These are phyloP conservation scores for Drosophila paranaensis DNA, from an alignment of 2,888 invertebrate genomes.

Conservation along the genomic window DNA sequence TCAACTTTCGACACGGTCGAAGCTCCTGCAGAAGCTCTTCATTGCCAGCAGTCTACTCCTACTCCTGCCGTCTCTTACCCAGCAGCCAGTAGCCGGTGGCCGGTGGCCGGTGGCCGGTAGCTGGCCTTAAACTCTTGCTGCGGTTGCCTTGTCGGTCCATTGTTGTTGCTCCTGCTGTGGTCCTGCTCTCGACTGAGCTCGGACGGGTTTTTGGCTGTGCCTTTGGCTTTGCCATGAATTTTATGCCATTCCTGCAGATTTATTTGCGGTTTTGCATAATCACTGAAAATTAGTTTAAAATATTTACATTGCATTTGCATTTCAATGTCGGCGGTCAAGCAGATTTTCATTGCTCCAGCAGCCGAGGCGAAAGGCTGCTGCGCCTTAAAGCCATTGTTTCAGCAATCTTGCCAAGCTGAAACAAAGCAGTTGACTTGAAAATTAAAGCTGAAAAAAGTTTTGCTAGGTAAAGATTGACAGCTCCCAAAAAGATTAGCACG, in stretches of 20 bases:
- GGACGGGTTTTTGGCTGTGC: conserved; percentile 29
- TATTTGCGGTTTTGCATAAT: conserved; percentile 80
- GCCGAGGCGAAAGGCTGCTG: conserved; percentile 1
- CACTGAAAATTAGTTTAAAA: conserved; percentile 79
- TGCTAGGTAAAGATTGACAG: background rate
- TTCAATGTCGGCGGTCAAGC: conserved; percentile 62
- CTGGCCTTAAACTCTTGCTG: conserved; percentile 48
- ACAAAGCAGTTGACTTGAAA: background rate
- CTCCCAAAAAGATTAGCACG: too few relatives aligned
- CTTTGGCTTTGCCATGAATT: conserved; percentile 47
- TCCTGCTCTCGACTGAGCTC: conserved; percentile 1
- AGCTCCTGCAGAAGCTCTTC: conserved; percentile 18
- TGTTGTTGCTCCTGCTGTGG: conserved; percentile 16
- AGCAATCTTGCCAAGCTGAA: background rate
- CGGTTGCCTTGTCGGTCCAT: conserved; percentile 51
- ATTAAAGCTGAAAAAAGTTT: background rate
- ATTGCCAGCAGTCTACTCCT: too few relatives aligned
- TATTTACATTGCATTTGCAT: conserved; percentile 79
- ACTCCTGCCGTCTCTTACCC: conserved; percentile 2
- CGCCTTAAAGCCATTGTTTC: conserved; percentile 7
- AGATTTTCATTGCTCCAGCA: conserved; percentile 19
- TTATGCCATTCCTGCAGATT: conserved; percentile 75
- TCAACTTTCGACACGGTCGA: conserved; percentile 59
- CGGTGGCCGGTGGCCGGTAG: conserved; percentile 17
- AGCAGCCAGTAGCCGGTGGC: conserved; percentile 18